Percentiles rank a stretch among this genome's conserved stretches.
Evolutionary conservation across 1,140 invertebrate genomes (phyloP).

Genomic region (Archivesica marissinica): DNA sequence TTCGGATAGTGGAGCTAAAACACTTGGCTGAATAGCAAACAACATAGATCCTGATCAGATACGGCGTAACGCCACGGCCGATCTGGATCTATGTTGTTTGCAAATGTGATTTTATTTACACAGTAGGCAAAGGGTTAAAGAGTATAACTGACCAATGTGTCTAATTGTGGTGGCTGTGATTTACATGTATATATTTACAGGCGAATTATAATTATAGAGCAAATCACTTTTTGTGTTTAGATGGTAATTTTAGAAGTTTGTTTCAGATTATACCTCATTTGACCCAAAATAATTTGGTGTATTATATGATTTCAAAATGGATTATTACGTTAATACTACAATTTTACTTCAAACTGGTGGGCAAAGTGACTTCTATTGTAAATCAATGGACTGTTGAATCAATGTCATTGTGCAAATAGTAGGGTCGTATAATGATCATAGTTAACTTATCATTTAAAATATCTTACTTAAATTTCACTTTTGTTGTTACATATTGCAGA

Average conservation of each 20-base stretch:
- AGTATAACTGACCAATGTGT: too few relatives aligned
- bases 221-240: not conserved
- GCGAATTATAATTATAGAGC: too few relatives aligned
- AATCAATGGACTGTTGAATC: constrained; percentile 33
- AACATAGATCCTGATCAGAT: too few relatives aligned
- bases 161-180: too few relatives aligned
- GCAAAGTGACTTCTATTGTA: constrained; percentile 26
- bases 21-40: too few relatives aligned
- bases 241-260: not conserved
- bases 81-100: too few relatives aligned
- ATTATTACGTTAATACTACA: constrained; percentile 10
- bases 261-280: not conserved
- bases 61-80: too few relatives aligned
- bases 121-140: too few relatives aligned
- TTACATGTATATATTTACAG: too few relatives aligned
- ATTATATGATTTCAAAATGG: constrained; percentile 10
- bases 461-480: constrained; percentile 26
- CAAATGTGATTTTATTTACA: too few relatives aligned
- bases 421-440: constrained; percentile 9
- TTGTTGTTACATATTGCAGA: not conserved
- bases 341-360: not conserved
- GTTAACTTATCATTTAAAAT: constrained; percentile 13
- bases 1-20: too few relatives aligned
- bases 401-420: constrained; percentile 35
- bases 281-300: not conserved